Base-by-base conservation (phyloP, 2,797 vertebrate genomes). In the Neosalanx taihuensis region DNA sequence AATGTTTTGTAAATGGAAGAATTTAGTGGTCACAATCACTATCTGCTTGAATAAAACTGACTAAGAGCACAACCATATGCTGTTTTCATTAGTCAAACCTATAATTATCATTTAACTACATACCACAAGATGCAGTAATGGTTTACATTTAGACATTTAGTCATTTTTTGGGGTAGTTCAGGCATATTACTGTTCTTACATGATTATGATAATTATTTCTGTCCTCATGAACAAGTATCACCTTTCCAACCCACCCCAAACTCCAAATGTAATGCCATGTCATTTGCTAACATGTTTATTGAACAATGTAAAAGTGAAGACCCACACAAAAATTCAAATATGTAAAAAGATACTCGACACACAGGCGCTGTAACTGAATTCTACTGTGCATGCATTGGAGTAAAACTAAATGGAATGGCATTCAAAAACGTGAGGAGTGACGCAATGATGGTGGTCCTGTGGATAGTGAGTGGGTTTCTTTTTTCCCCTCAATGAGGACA, bases 21-120 rank as follows among this genome's bases (percentile, higher is more conserved):
- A 80, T 80, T 70, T 74, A 83, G n/a, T 70, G 51, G 29, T 68
- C 79, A 83, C 79, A 60, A 78, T 85, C 81, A 84, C 81, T 57
- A 80, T 75, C 67, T 73, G 84, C 78, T 79, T 82, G 78, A 80
- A 88, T 88, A 90, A 91, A 90, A 72, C 74, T 74, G 76, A 83
- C 78, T 82, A 68, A 62, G 80, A 85, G 69, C 85, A 67, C 41
- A 46, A 41, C 26, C 7, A 59, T 60, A 20, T 17, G 77, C 56
- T 69, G 66, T 71, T 63, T 26, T 1, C 15, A 31, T 53, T 3
- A 49, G 17, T 61, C 23, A 26, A 53, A 64, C 20, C 17, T 46
- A n/a, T 46, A 9, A 64, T 23, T 26, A n/a, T 10, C 9, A n/a
- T 56, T n/a, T n/a, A 56, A 17, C 17, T 56, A 5, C 4, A 56